These are phyloP conservation scores for Ochropacha duplaris DNA, from an alignment of 2,888 invertebrate genomes.

Conservation along the genomic window DNA sequence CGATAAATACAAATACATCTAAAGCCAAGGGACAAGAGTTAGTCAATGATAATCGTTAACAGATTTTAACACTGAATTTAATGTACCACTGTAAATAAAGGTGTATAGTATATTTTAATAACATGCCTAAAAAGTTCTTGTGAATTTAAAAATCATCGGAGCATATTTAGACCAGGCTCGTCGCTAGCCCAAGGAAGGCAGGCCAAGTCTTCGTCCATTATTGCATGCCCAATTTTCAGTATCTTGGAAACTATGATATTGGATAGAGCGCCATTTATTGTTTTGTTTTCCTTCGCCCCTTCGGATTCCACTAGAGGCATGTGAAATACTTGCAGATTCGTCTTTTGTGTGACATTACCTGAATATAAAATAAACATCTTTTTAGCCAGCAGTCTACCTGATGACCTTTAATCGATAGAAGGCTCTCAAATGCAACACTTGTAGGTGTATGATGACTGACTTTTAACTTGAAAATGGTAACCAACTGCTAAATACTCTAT, in stretches of 20 bases:
- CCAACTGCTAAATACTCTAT: too few relatives aligned
- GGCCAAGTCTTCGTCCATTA: constrained; percentile 34
- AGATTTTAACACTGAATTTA: neutral
- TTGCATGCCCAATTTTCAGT: constrained; percentile 38
- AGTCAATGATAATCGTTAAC: neutral
- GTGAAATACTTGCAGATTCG: constrained; percentile 38
- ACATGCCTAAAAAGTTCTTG: neutral
- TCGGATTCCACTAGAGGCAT: constrained; percentile 26
- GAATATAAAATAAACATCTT: constrained; percentile 3
- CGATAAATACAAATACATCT: too few relatives aligned
- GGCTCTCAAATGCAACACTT: too few relatives aligned
- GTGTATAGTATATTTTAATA: neutral
- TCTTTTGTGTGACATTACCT: constrained; percentile 42
- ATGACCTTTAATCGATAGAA: too few relatives aligned
- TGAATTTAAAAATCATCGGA: neutral
- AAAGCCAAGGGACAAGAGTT: neutral
- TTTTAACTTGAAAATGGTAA: too few relatives aligned
- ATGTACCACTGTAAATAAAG: neutral
- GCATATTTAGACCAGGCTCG: neutral
- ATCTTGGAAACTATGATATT: constrained; percentile 47
- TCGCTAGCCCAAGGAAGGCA: constrained; percentile 16
- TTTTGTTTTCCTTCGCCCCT: constrained; percentile 33
- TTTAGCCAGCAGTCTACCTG: too few relatives aligned
- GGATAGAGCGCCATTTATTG: constrained; percentile 54
- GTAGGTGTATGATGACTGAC: too few relatives aligned